Evolutionary conservation across 2,113 vertebrate species (phyloP), one percentile per base, ranked within the genome.

Genomic region (Globicephala melas): DNA sequence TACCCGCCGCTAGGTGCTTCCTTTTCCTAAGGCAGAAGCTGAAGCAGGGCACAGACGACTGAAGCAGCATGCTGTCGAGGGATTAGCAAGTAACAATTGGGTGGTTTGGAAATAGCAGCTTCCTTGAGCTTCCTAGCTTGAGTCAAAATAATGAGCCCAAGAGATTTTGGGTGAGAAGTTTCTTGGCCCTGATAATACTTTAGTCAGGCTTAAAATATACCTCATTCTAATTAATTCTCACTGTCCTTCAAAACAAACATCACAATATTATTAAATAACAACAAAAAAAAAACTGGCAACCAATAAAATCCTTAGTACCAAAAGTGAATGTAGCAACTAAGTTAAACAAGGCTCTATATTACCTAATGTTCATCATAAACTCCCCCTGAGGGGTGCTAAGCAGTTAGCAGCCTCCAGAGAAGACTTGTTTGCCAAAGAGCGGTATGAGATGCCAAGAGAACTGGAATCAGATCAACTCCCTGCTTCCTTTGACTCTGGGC

Each of bases 161-260:
- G 58, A 81, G 15, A 89, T 77, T 44, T 80, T 60, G 44, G 26
- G 17, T 53, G 10, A 83, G 47, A 93, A 44, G 67, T 65, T 79
- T 89, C 80, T 82, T 91, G 44, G 41, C 36, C 18, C 36, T 96
- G 58, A 80, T 14, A 68, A 80, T 38, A 62, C 55, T 95, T 85
- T 58, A 92, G 50, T 58, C 41, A 81, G 11, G 38, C 11, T 77
- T 65, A 71, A 97, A 95, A 53, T 82, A 81, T 7, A n/a, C 1
- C 3, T 68, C 33, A 87, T 68, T 73, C 6, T 90, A 93, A 97
- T 80, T 90, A 93, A 97, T 80, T 87, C 44, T 76, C 55, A 58
- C 10, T 89, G 31, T 71, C 36, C 70, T 94, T 83, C 18, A 41
- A 93, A 94, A 93, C 28, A 95, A 96, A 81, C 10, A 85, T 68